Conservation (phyloP, 2,113 vertebrate genomes). For the Albula goreensis region DNA sequence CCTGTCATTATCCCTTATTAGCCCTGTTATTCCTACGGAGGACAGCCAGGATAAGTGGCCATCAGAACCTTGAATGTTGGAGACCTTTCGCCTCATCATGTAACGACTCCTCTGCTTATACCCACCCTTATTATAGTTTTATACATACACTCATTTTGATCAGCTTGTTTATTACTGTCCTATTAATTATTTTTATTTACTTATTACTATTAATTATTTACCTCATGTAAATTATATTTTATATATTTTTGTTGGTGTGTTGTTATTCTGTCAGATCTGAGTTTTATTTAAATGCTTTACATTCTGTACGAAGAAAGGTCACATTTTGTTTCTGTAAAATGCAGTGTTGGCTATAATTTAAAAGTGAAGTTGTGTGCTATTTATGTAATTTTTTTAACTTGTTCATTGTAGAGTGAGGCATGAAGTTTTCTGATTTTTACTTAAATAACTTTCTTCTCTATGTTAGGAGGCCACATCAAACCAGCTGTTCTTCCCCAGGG, state of each 20-base stretch:
- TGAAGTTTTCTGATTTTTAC: too few species aligned
- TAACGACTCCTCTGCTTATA: background rate
- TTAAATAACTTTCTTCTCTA: too few species aligned
- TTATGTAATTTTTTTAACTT: too few species aligned
- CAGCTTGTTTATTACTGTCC: background rate
- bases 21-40: slow-evolving; percentile 34
- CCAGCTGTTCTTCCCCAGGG: too few species aligned
- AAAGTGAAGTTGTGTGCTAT: background rate
- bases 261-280: too few species aligned
- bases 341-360: background rate
- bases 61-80: background rate
- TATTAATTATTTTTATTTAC: too few species aligned
- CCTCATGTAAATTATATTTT: too few species aligned
- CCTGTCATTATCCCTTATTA: slow-evolving; percentile 31
- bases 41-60: slow-evolving; percentile 17
- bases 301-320: background rate
- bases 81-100: background rate
- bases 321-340: background rate
- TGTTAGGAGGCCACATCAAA: too few species aligned
- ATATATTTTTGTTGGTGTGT: too few species aligned
- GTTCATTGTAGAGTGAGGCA: too few species aligned
- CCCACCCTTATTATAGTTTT: background rate
- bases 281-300: too few species aligned
- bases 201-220: too few species aligned
- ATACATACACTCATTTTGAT: background rate